Conservation (phyloP, 1,140 invertebrate species). For the Micrasema minimum region DNA sequence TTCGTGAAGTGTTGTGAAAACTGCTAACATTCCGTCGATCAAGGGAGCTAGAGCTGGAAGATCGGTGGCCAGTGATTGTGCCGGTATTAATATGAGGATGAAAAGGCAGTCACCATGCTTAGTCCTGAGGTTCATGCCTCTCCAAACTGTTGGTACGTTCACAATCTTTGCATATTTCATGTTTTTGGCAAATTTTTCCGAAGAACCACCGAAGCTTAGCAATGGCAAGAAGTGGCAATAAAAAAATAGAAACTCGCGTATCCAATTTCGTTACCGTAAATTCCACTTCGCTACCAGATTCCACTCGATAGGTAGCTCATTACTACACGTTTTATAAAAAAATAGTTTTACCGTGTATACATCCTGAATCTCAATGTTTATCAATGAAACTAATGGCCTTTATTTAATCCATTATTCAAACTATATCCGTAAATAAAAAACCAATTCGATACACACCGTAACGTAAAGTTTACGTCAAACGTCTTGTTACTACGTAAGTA, state of each 20-base stretch:
- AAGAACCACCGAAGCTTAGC: too few species aligned
- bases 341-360: too few species aligned
- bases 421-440: background rate
- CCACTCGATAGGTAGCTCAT: too few species aligned
- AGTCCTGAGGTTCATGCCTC: constrained; percentile 69
- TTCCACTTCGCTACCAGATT: too few species aligned
- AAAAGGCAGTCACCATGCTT: constrained; percentile 73
- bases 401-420: background rate
- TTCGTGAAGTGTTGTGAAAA: constrained; percentile 42
- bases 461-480: constrained; percentile 2
- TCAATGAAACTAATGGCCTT: too few species aligned
- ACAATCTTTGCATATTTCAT: background rate
- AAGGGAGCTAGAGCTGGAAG: constrained; percentile 48
- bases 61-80: constrained; percentile 41
- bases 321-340: too few species aligned
- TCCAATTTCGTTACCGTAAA: too few species aligned
- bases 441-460: background rate
- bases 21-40: constrained; percentile 51
- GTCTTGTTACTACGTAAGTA: constrained; percentile 18
- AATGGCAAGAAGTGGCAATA: too few species aligned
- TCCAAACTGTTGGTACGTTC: constrained; percentile 68
- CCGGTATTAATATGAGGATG: constrained; percentile 68
- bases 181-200: too few species aligned
- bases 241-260: too few species aligned
- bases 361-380: background rate